A percentile compares a stretch with the other conserved stretches of the same genome.
Conservation (phyloP, 2,888 invertebrate genomes). For the Agrenia bidenticulata region DNA sequence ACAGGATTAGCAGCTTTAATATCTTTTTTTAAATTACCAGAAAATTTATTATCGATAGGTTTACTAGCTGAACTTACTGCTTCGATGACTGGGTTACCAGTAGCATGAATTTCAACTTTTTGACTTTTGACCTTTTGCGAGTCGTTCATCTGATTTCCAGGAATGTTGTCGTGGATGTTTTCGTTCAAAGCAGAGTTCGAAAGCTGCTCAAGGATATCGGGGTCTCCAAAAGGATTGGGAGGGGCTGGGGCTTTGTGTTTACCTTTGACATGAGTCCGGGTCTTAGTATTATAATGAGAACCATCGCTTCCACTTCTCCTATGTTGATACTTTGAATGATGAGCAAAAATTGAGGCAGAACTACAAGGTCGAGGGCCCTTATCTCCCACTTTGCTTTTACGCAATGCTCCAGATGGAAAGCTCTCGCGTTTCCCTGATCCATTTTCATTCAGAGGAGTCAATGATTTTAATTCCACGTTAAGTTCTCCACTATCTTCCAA, state of each 20-base stretch:
- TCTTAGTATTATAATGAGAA: background rate
- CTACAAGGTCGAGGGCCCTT: background rate
- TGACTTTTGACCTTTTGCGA: too few species aligned
- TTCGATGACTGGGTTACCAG: too few species aligned
- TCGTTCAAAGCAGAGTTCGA: background rate
- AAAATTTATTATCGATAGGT: too few species aligned
- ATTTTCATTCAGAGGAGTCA: background rate
- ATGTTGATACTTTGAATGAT: slow-evolving; percentile 8
- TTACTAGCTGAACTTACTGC: too few species aligned
- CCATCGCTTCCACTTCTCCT: background rate
- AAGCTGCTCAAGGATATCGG: slow-evolving; percentile 27
- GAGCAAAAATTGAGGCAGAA: slow-evolving; percentile 14
- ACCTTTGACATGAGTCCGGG: slow-evolving; percentile 37
- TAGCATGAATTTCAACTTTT: too few species aligned
- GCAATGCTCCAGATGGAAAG: too few species aligned
- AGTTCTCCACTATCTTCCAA: background rate
- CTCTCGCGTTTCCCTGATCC: too few species aligned
- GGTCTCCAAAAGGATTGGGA: slow-evolving; percentile 51
- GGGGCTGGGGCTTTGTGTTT: slow-evolving; percentile 51
- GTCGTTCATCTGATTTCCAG: slow-evolving; percentile 10
- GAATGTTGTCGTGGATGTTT: slow-evolving; percentile 8
- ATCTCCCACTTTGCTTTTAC: background rate
- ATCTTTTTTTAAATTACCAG: too few species aligned
- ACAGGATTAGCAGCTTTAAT: too few species aligned
- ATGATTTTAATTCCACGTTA: slow-evolving; percentile 15